Conservation (phyloP, 2,797 vertebrate genomes). For the Nannoperca obscura region DNA sequence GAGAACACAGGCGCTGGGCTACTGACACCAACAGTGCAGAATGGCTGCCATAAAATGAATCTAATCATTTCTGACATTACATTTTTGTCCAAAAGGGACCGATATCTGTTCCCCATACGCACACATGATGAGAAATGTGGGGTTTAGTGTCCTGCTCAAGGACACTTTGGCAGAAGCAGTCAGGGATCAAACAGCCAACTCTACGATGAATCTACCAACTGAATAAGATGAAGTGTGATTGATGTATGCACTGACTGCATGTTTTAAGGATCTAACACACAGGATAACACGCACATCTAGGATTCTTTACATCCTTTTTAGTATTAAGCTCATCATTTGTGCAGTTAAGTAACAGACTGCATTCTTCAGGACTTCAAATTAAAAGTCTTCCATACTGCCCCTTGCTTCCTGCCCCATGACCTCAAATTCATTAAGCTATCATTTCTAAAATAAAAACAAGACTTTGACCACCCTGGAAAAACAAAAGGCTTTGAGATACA, state of each 20-base stretch:
- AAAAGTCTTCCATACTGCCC: neutral
- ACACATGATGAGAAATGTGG: neutral
- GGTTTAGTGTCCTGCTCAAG: neutral
- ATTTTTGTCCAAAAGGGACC: neutral
- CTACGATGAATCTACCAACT: neutral
- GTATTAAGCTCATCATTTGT: neutral
- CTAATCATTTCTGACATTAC: neutral
- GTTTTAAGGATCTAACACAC: neutral
- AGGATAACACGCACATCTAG: neutral
- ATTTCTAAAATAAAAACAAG: neutral
- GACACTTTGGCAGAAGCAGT: neutral
- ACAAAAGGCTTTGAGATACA: neutral
- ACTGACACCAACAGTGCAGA: neutral
- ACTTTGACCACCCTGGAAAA: neutral
- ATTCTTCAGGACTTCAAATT: neutral
- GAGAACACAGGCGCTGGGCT: neutral
- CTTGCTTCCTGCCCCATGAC: constrained; percentile 1
- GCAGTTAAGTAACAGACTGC: neutral
- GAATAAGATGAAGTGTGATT: neutral
- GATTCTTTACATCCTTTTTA: neutral
- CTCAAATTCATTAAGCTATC: neutral
- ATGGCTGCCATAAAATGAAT: neutral
- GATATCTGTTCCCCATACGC: neutral
- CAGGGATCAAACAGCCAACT: neutral
- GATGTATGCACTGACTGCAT: neutral